These are phyloP conservation scores for Botia kubotai DNA, from an alignment of 2,797 vertebrate species.

Conservation along the genomic window DNA sequence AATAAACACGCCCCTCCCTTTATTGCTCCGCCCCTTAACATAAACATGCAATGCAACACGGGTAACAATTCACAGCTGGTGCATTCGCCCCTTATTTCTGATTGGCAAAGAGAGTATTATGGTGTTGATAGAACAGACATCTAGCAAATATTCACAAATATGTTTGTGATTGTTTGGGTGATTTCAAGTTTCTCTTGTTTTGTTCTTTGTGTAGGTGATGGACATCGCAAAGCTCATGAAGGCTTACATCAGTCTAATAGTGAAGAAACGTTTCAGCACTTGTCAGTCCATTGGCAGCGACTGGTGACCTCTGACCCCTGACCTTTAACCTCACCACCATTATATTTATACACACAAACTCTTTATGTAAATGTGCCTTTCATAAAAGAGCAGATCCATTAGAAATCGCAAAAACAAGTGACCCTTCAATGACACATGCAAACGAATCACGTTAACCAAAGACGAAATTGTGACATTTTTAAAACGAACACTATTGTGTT, in stretches of 20 bases:
- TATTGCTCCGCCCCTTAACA: too few species aligned
- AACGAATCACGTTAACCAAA: slow-evolving; percentile 23
- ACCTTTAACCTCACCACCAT: slow-evolving; percentile 12
- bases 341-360: not conserved
- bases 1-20: too few species aligned
- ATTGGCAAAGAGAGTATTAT: too few species aligned
- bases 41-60: too few species aligned
- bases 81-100: too few species aligned
- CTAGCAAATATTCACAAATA: too few species aligned
- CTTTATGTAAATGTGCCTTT: slow-evolving; percentile 16
- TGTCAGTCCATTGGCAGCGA: slow-evolving; percentile 87
- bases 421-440: not conserved
- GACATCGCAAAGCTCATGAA: slow-evolving; percentile 99
- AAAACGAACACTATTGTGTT: not conserved
- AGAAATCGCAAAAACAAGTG: not conserved
- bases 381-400: not conserved
- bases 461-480: slow-evolving; percentile 23
- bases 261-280: slow-evolving; percentile 96
- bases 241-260: slow-evolving; percentile 98
- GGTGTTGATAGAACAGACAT: too few species aligned
- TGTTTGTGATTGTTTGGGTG: too few species aligned
- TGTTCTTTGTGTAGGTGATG: slow-evolving; percentile 83
- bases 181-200: not conserved
- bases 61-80: too few species aligned
- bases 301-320: slow-evolving; percentile 79